Conservation (phyloP, 2,797 vertebrate species). For the Myoxocephalus aenaeus region DNA sequence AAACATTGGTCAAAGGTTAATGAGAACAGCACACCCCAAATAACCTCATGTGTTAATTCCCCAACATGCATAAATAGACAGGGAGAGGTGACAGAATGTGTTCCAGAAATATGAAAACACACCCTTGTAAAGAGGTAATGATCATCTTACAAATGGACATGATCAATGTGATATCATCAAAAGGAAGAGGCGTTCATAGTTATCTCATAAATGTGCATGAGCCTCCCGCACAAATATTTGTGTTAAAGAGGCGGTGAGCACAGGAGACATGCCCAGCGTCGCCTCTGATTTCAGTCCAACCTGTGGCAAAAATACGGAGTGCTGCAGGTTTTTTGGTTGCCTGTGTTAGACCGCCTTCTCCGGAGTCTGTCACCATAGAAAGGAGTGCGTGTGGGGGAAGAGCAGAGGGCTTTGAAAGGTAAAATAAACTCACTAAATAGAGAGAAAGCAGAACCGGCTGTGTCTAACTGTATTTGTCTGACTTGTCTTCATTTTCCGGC, state of each 20-base stretch:
- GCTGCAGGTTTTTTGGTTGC: conserved; percentile 67
- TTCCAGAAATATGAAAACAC: conserved; percentile 65
- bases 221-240: conserved; percentile 16
- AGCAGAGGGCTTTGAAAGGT: conserved; percentile 61
- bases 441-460: conserved; percentile 50
- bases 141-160: conserved; percentile 36
- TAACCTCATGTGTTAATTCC: conserved; percentile 56
- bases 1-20: conserved; percentile 30
- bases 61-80: conserved; percentile 62
- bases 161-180: conserved; percentile 24
- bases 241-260: conserved; percentile 46
- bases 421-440: conserved; percentile 72
- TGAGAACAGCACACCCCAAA: conserved; percentile 42
- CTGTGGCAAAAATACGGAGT: conserved; percentile 61
- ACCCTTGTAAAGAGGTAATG: conserved; percentile 42
- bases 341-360: conserved; percentile 66
- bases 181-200: conserved; percentile 32
- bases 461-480: conserved; percentile 41
- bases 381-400: conserved; percentile 53
- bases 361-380: conserved; percentile 50
- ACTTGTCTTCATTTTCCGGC: conserved; percentile 64
- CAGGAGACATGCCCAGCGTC: conserved; percentile 45
- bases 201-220: conserved; percentile 20
- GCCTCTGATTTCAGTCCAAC: conserved; percentile 59
- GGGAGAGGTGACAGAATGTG: conserved; percentile 57